phyloP scores from a whole-genome alignment of 2,797 vertebrate genomes.

The Epinephelus malabaricus region DNA sequence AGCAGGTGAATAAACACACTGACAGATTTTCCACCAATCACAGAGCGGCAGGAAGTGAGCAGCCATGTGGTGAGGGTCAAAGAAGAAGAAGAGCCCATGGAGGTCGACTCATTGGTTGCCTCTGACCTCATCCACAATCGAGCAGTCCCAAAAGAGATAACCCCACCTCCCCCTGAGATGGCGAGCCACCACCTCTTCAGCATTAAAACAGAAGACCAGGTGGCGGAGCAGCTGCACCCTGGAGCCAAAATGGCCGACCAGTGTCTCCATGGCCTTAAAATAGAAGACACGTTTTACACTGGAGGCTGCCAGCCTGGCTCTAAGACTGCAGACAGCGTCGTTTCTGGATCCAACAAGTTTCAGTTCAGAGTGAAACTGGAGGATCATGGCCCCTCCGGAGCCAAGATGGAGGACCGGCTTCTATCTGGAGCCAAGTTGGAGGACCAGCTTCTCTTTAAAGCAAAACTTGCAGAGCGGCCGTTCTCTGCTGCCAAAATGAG shows the following conservation, averaged over 20 bases:
- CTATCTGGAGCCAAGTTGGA: constrained; percentile 26
- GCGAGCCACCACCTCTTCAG: constrained; percentile 31
- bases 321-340: neutral
- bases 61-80: constrained; percentile 64
- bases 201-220: constrained; percentile 60
- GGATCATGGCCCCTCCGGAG: constrained; percentile 1
- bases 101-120: constrained; percentile 42
- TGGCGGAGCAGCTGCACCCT: constrained; percentile 14
- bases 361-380: constrained; percentile 58
- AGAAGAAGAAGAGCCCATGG: constrained; percentile 79
- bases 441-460: constrained; percentile 41
- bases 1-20: neutral
- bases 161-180: neutral
- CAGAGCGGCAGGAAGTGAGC: constrained; percentile 77
- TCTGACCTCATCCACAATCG: constrained; percentile 34
- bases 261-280: constrained; percentile 47
- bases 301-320: constrained; percentile 19
- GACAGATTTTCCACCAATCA: constrained; percentile 36
- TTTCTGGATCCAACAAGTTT: constrained; percentile 27
- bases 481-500: constrained; percentile 30
- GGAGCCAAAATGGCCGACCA: constrained; percentile 60
- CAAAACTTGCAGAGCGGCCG: constrained; percentile 43
- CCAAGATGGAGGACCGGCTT: constrained; percentile 10
- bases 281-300: constrained; percentile 40
- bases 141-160: constrained; percentile 34